Evolutionary conservation across 2,888 invertebrate species (phyloP).

Genomic region (Drosophila gaucha): DNA sequence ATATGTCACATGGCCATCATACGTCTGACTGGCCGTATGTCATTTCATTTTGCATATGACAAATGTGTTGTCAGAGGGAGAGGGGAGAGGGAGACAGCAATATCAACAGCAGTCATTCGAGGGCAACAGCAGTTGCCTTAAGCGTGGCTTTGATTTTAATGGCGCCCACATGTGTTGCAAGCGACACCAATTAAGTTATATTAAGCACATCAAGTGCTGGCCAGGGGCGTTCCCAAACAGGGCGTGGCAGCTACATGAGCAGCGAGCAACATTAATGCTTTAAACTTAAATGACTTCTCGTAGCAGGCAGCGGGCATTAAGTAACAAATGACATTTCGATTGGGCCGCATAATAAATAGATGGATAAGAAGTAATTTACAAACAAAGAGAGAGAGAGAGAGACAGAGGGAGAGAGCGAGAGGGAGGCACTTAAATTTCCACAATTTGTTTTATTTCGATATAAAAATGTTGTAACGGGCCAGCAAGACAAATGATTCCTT

Average conservation of each 20-base stretch:
- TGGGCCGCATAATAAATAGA: conserved; percentile 60
- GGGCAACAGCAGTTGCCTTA: conserved; percentile 8
- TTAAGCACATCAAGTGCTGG: conserved; percentile 48
- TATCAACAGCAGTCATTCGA: neutral
- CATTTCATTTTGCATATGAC: conserved; percentile 40
- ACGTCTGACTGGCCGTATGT: conserved; percentile 30
- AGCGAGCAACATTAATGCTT: conserved; percentile 13
- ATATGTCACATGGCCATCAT: conserved; percentile 30
- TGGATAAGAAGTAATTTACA: conserved; percentile 71
- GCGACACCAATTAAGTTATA: conserved; percentile 62
- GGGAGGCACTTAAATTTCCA: conserved; percentile 55
- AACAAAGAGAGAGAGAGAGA: conserved; percentile 15
- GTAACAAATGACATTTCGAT: conserved; percentile 63
- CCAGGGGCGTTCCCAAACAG: conserved; percentile 4
- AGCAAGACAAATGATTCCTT: conserved; percentile 68
- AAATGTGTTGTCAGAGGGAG: conserved; percentile 25
- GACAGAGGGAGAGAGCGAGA: neutral
- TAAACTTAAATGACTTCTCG: conserved; percentile 20
- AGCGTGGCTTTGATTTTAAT: conserved; percentile 62
- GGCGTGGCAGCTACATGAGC: conserved; percentile 17
- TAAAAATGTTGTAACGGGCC: conserved; percentile 28
- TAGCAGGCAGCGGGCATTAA: conserved; percentile 24
- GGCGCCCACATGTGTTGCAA: conserved; percentile 57
- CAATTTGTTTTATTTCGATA: conserved; percentile 72
- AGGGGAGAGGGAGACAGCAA: neutral